Conservation (phyloP, 2,797 vertebrate species). For the Euphonia xanthogaster region DNA sequence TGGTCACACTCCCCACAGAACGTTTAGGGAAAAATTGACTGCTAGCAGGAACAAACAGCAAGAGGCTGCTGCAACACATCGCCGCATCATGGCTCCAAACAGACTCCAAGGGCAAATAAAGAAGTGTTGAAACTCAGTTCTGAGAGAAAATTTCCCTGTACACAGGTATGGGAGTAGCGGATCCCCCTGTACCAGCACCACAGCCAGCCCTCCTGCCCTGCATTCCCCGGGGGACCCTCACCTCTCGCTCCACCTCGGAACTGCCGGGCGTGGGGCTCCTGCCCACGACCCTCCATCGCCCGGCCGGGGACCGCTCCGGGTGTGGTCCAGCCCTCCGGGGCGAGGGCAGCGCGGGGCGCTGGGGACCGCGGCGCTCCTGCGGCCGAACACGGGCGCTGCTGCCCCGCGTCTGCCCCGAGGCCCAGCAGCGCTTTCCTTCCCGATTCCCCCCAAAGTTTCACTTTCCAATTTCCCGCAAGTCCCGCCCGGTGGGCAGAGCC, state of each 20-base stretch:
- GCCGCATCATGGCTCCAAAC: neutral
- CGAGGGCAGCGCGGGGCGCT: neutral
- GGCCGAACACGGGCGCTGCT: neutral
- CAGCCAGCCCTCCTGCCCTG: neutral
- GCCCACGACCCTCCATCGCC: conserved; percentile 35
- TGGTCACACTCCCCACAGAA: neutral
- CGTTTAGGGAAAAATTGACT: accelerated
- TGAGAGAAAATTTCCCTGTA: neutral
- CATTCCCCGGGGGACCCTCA: neutral
- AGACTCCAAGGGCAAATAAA: neutral
- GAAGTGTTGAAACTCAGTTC: neutral
- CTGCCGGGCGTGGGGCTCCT: neutral
- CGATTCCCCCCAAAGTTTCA: neutral
- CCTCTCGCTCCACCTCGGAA: conserved; percentile 37
- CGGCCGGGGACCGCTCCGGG: neutral
- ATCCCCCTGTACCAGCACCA: neutral
- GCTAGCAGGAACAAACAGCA: neutral
- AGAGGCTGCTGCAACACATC: neutral
- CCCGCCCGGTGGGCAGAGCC: neutral
- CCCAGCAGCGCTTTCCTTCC: neutral
- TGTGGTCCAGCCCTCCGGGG: neutral
- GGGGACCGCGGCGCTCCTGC: neutral
- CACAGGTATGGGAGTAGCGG: too few species aligned
- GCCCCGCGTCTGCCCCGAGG: neutral
- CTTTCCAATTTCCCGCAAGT: neutral